Conservation (phyloP, 2,888 invertebrate species). For the Resseliella maxima region DNA sequence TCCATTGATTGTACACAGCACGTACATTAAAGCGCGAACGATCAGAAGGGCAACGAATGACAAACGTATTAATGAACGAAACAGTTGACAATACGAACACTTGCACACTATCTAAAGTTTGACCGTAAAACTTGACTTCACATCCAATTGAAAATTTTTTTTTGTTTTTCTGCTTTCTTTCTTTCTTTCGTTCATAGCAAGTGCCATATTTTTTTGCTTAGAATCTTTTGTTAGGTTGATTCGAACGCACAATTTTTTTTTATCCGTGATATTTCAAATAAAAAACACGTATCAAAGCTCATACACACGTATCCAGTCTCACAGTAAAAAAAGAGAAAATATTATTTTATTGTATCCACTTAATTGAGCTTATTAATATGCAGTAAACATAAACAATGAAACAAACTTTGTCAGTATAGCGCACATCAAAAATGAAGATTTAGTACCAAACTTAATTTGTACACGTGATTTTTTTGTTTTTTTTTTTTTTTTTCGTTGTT, state of each 20-base stretch:
- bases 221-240: too few relatives aligned
- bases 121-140: too few relatives aligned
- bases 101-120: too few relatives aligned
- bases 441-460: constrained; percentile 46
- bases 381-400: constrained; percentile 55
- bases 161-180: too few relatives aligned
- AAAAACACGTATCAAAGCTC: background rate
- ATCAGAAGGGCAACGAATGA: constrained; percentile 47
- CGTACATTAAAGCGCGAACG: background rate
- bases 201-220: background rate
- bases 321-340: constrained; percentile 33
- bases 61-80: background rate
- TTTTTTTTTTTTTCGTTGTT: background rate
- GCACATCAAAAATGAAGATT: constrained; percentile 21
- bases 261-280: background rate
- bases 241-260: background rate
- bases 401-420: constrained; percentile 8
- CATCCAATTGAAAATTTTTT: too few relatives aligned
- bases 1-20: background rate
- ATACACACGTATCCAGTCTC: constrained; percentile 21
- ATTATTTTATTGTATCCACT: constrained; percentile 43
- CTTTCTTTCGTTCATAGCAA: too few relatives aligned
- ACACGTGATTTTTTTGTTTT: constrained; percentile 4
- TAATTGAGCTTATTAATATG: constrained; percentile 54
- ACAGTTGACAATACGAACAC: too few relatives aligned